Conservation (phyloP, 2,888 invertebrate species). For the Diploptera punctata region DNA sequence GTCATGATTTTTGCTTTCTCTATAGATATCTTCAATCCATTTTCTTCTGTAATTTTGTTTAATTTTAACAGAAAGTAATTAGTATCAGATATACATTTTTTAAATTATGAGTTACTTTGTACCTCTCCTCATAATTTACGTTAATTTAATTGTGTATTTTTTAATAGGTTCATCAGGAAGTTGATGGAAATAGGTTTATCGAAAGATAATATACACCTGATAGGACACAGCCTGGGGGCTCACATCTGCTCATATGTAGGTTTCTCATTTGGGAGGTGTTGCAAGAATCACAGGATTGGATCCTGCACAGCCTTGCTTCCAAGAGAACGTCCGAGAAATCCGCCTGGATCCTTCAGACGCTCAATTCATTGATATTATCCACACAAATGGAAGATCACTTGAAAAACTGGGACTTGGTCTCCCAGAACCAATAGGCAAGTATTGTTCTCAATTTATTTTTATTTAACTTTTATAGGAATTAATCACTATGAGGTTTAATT, state of each 20-base stretch:
- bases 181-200: constrained; percentile 54
- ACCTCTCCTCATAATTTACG: too few species aligned
- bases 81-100: too few species aligned
- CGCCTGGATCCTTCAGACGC: constrained; percentile 88
- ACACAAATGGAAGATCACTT: constrained; percentile 70
- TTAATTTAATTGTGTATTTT: too few species aligned
- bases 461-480: too few species aligned
- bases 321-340: constrained; percentile 77
- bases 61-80: too few species aligned
- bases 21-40: too few species aligned
- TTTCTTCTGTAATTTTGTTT: too few species aligned
- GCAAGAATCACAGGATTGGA: constrained; percentile 86
- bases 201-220: constrained; percentile 60
- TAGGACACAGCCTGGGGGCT: constrained; percentile 69
- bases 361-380: constrained; percentile 86
- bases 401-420: constrained; percentile 36
- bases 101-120: too few species aligned
- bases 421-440: constrained; percentile 46
- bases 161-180: constrained; percentile 58
- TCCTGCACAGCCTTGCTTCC: constrained; percentile 92
- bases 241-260: constrained; percentile 66
- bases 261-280: constrained; percentile 58
- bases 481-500: too few species aligned
- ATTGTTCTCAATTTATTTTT: too few species aligned
- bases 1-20: too few species aligned